Evolutionary conservation across 2,888 invertebrate genomes (phyloP), one percentile per base, ranked within the genome.

Genomic region (Chydorus sphaericus): DNA sequence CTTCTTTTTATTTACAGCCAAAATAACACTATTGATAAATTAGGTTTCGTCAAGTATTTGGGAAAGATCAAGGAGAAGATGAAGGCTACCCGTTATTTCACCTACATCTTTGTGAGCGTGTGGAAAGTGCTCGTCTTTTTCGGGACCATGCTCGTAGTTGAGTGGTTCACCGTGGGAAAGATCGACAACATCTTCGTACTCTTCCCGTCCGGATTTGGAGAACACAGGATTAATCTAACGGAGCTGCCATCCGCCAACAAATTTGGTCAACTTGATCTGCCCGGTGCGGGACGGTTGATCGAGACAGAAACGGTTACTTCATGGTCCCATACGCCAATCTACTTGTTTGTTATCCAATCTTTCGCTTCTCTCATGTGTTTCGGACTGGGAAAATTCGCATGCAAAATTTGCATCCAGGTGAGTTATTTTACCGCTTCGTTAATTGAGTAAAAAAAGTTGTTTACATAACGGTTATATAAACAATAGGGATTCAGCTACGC

Each of bases 401-500:
- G 94, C 73, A 93, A 93, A 73, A 92, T 94, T 65, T 80, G 92
- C 65, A 94, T 97, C 62, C 44, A 44, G 44, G 44, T 44, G 28
- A 3, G 23, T 44, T 23, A n/a, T n/a, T n/a, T n/a, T n/a, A n/a
- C n/a, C n/a, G n/a, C n/a, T n/a, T n/a, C n/a, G n/a, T n/a, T n/a
- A n/a, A n/a, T n/a, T n/a, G n/a, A n/a, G n/a, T n/a, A n/a, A n/a
- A n/a, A n/a, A n/a, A n/a, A n/a, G n/a, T n/a, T n/a, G n/a, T n/a
- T n/a, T n/a, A n/a, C n/a, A n/a, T n/a, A n/a, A n/a, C n/a, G n/a
- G n/a, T n/a, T n/a, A n/a, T n/a, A n/a, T n/a, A n/a, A n/a, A n/a
- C n/a, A n/a, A n/a, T n/a, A 97, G 75, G 87, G 92, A 23, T 91
- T 94, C 75, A 92, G 94, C 67, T 96, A 93, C 67, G 93, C 97